Conservation (phyloP, 2,113 vertebrate species). For the Solea senegalensis region DNA sequence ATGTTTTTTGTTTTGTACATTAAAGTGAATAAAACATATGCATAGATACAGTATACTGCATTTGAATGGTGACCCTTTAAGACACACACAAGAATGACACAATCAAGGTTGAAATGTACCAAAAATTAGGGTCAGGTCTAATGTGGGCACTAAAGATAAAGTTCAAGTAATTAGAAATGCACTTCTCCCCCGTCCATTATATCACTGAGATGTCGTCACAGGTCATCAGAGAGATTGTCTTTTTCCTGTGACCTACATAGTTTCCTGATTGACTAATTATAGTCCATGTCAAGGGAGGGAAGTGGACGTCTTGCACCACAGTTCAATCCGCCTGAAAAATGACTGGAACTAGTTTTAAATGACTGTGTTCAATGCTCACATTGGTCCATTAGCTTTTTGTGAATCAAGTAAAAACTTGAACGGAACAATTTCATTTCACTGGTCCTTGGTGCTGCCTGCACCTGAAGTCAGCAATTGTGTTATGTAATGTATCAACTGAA, state of each 20-base stretch:
- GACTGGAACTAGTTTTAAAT: background rate
- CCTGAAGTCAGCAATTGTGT: no score
- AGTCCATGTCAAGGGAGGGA: constrained; percentile 22
- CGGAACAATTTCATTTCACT: no score
- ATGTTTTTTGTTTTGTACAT: no score
- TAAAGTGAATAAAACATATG: background rate
- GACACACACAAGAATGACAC: background rate
- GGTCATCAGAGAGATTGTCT: constrained; percentile 47
- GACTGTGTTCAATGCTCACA: background rate
- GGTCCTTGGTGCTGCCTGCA: no score
- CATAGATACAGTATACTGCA: background rate
- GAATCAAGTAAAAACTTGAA: background rate
- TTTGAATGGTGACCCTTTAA: background rate
- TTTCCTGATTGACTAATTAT: constrained; percentile 53
- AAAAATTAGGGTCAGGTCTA: background rate
- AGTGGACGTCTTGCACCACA: constrained; percentile 22
- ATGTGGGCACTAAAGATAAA: constrained; percentile 13
- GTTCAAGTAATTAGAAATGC: constrained; percentile 20
- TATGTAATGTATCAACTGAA: no score
- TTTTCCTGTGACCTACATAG: constrained; percentile 48
- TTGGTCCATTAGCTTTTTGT: background rate
- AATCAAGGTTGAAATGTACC: background rate
- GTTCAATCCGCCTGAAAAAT: background rate
- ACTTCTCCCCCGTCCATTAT: background rate
- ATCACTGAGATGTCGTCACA: constrained; percentile 35